These are phyloP conservation scores for Planococcus citri DNA, from an alignment of 1,140 invertebrate species.

Conservation along the genomic window DNA sequence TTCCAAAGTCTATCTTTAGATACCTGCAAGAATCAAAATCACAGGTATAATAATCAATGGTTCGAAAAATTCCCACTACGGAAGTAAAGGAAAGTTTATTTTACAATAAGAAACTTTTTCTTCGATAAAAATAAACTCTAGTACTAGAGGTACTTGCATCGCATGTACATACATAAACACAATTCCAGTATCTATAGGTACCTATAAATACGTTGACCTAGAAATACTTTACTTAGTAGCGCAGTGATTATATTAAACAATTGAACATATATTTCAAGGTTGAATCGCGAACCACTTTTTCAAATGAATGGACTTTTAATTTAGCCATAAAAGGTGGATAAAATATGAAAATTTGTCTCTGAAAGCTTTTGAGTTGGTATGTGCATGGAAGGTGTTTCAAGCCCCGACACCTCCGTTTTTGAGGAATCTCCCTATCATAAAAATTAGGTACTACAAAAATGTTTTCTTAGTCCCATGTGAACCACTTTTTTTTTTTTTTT, in stretches of 20 bases:
- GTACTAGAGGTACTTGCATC: background rate
- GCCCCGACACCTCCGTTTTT: too few relatives aligned
- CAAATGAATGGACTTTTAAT: too few relatives aligned
- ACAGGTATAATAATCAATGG: background rate
- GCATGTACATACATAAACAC: background rate
- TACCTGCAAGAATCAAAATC: background rate
- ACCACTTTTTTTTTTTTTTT: too few relatives aligned
- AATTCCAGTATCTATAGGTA: constrained; percentile 7
- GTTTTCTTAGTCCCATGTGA: too few relatives aligned
- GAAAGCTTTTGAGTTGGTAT: too few relatives aligned
- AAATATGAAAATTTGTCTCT: too few relatives aligned
- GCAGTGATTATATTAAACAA: background rate
- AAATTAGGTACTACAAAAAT: too few relatives aligned
- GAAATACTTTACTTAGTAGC: background rate
- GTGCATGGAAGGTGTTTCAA: too few relatives aligned
- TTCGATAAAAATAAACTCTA: background rate
- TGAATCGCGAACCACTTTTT: background rate
- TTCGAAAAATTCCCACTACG: background rate
- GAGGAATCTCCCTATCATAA: too few relatives aligned
- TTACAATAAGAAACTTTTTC: too few relatives aligned
- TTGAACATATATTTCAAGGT: background rate
- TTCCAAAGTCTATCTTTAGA: background rate
- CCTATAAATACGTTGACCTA: background rate
- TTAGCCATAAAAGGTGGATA: too few relatives aligned
- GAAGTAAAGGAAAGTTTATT: too few relatives aligned